Evolutionary conservation across 2,888 invertebrate genomes (phyloP).

Genomic region (Troglohyphantes excavatus): DNA sequence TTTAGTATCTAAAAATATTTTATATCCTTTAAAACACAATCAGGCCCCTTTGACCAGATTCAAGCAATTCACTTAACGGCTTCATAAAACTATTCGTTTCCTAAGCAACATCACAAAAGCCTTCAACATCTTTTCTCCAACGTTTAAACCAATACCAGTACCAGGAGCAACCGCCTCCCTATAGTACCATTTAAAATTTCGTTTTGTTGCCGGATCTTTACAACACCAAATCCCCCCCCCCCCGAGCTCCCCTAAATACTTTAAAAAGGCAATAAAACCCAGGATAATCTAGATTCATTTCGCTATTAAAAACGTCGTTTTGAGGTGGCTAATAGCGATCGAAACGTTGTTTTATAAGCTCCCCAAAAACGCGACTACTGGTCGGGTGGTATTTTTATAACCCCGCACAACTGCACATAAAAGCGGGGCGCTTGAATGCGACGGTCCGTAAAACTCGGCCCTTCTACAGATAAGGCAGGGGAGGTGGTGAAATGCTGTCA

Average conservation of each 20-base stretch:
- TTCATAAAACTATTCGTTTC: not conserved
- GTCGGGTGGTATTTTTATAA: slow-evolving; percentile 23
- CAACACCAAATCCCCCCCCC: slow-evolving; percentile 3
- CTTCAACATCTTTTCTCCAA: not conserved
- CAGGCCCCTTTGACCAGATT: too few species aligned
- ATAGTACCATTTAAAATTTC: slow-evolving; percentile 24
- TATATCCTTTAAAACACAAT: too few species aligned
- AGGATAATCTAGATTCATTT: slow-evolving; percentile 53
- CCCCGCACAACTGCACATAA: slow-evolving; percentile 19
- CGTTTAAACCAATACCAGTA: slow-evolving; percentile 6
- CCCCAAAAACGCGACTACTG: slow-evolving; percentile 10
- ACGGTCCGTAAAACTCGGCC: slow-evolving; percentile 38
- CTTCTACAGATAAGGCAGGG: slow-evolving; percentile 15
- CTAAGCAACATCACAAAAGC: not conserved
- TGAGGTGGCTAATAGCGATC: slow-evolving; percentile 31
- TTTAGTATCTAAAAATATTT: too few species aligned
- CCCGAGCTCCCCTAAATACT: slow-evolving; percentile 27
- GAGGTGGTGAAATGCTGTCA: slow-evolving; percentile 29
- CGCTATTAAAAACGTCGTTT: slow-evolving; percentile 43
- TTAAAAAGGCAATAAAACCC: slow-evolving; percentile 43
- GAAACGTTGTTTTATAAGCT: slow-evolving; percentile 36
- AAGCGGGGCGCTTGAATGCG: slow-evolving; percentile 22
- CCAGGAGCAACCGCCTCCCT: not conserved
- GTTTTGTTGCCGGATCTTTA: slow-evolving; percentile 8
- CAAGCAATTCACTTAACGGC: not conserved